Evolutionary conservation across 1,140 invertebrate species (phyloP), one percentile per base, ranked within the genome.

Genomic region (Stenopsyche tienmushanensis): DNA sequence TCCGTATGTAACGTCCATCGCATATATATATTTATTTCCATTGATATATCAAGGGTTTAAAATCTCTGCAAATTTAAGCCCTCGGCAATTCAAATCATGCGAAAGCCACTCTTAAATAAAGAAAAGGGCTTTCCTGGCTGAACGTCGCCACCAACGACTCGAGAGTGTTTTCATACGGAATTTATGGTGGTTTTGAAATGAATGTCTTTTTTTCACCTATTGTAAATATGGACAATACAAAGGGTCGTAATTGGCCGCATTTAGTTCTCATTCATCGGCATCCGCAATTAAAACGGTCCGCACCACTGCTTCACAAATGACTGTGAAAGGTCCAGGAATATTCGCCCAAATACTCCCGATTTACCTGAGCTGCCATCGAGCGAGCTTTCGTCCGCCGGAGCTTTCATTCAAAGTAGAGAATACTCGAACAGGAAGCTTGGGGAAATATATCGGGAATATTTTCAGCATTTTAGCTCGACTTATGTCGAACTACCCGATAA

Each of bases 241-340:
- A 34, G 29, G 29, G 13, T 34, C 29, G 13, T 34, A 34, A 34
- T 34, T 34, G 29, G 29, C 29, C 29, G 29, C 29, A 34, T 34
- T 34, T 34, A 13, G 29, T 34, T 34, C 29, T 34, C 29, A 34
- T 34, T 34, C 29, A 34, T 34, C 17, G 52, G 52, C 39, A 55
- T 55, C 52, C 52, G 54, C 54, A 57, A 57, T 57, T 57, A 57
- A 57, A 57, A 57, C 39, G 54, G 54, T 57, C 3, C 54, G 54
- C 54, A 23, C 54, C 21, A 42, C 18, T 57, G 39, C 34, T 39
- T 57, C 39, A 39, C 34, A 57, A 57, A 57, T 39, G 54, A 57
- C 54, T 57, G 15, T n/a, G 25, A 34, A 34, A 34, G 18, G 26
- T 15, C 52, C 52, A 10, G 26, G 52, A 34, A 29, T 25, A 49